phyloP scores from a whole-genome alignment of 1,140 invertebrate species.

The Aphelenchoides besseyi region DNA sequence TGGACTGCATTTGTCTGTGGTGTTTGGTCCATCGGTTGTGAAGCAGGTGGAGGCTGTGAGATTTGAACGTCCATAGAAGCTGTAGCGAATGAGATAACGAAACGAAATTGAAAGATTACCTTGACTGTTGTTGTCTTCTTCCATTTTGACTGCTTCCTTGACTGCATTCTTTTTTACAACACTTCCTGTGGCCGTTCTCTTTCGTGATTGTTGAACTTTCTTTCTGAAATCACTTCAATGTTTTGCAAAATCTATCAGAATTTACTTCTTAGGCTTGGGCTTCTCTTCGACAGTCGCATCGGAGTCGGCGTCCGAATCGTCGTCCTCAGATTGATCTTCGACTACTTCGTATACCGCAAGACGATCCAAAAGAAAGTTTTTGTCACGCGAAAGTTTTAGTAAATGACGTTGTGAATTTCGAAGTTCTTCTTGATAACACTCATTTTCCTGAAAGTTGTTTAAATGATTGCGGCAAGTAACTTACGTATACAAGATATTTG shows the following conservation, averaged over 20 bases:
- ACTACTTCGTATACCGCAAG: slow-evolving; percentile 38
- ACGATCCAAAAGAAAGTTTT: slow-evolving; percentile 54
- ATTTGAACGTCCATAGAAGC: neutral
- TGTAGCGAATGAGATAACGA: neutral
- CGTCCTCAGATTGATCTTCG: slow-evolving; percentile 41
- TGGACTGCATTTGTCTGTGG: no score
- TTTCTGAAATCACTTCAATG: neutral
- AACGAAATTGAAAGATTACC: slow-evolving; percentile 4
- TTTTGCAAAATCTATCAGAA: neutral
- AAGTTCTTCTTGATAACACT: slow-evolving; percentile 58
- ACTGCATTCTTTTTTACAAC: neutral
- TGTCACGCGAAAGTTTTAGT: slow-evolving; percentile 54
- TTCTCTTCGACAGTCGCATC: slow-evolving; percentile 46
- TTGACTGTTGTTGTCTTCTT: slow-evolving; percentile 12
- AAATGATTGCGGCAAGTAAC: slow-evolving; percentile 22
- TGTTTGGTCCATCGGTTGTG: no score
- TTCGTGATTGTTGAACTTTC: slow-evolving; percentile 2
- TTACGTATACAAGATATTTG: slow-evolving; percentile 57
- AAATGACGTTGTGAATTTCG: slow-evolving; percentile 56
- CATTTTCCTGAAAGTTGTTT: slow-evolving; percentile 48
- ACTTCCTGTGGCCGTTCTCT: neutral
- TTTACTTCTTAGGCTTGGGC: slow-evolving; percentile 45
- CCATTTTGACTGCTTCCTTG: neutral
- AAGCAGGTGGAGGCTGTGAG: neutral
- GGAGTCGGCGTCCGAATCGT: slow-evolving; percentile 45